A percentile compares a stretch with the other conserved stretches of the same genome.
phyloP scores from a whole-genome alignment of 2,797 vertebrate genomes.

The Anniella stebbinsi region DNA sequence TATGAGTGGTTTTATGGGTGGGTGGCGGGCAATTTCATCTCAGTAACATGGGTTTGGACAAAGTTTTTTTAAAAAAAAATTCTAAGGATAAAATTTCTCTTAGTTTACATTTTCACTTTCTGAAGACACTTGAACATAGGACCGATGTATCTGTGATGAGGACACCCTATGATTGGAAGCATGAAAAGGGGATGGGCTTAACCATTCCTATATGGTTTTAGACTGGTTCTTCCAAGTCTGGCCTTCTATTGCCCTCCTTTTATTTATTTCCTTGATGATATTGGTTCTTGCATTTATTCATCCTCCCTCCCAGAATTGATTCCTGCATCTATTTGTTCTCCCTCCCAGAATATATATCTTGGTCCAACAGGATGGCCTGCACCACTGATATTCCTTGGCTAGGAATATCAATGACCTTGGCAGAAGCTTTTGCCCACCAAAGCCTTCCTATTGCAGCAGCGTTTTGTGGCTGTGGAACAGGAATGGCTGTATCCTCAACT shows the following conservation, averaged over 20 bases:
- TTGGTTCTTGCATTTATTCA: neutral
- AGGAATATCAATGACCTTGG: slow-evolving; percentile 4
- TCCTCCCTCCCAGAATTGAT: slow-evolving; percentile 1
- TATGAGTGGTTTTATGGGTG: neutral
- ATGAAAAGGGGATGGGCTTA: slow-evolving; percentile 43
- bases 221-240: slow-evolving; percentile 27
- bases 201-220: neutral
- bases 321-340: neutral
- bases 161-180: slow-evolving; percentile 70
- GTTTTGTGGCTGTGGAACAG: neutral
- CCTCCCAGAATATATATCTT: slow-evolving; percentile 14
- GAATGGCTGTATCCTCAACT: slow-evolving; percentile 26
- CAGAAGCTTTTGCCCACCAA: slow-evolving; percentile 15
- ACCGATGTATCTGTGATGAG: slow-evolving; percentile 85
- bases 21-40: slow-evolving; percentile 61
- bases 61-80: slow-evolving; percentile 39
- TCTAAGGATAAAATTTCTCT: slow-evolving; percentile 76
- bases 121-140: slow-evolving; percentile 87
- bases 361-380: fast-evolving
- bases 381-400: neutral
- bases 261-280: neutral
- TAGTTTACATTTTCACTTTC: slow-evolving; percentile 85
- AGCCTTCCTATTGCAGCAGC: slow-evolving; percentile 20
- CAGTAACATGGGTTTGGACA: slow-evolving; percentile 8
- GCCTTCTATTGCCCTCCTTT: slow-evolving; percentile 26